Percentiles rank a stretch among this genome's conserved stretches.
Evolutionary conservation across 2,797 vertebrate species (phyloP).

Genomic region (Synaphobranchus kaupii): DNA sequence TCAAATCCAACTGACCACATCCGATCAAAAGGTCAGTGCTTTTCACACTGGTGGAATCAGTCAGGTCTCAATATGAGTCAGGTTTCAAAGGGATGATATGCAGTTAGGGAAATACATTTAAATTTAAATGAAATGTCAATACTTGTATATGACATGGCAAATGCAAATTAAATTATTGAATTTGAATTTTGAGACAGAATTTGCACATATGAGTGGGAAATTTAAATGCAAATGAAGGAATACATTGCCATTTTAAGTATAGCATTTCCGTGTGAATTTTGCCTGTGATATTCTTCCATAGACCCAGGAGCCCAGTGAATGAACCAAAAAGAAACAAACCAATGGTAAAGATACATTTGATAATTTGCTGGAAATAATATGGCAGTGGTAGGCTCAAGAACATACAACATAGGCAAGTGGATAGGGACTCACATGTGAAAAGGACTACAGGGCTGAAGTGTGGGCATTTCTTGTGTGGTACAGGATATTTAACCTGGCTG

Average conservation of each 20-base stretch:
- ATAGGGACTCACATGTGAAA: background rate
- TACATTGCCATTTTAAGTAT: too few species aligned
- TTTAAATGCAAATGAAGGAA: too few species aligned
- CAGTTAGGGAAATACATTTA: too few species aligned
- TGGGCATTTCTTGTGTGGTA: background rate
- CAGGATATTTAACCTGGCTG: background rate
- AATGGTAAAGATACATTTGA: background rate
- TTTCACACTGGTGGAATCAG: conserved; percentile 9
- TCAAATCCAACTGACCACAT: background rate
- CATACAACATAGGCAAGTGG: background rate
- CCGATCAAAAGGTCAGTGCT: background rate
- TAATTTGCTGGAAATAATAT: background rate
- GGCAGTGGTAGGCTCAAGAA: background rate
- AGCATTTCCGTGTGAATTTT: too few species aligned
- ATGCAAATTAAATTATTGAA: too few species aligned
- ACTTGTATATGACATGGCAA: too few species aligned
- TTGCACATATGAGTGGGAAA: too few species aligned
- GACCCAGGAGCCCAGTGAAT: background rate
- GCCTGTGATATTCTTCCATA: too few species aligned
- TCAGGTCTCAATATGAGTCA: conserved; percentile 28
- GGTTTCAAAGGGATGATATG: conserved; percentile 36
- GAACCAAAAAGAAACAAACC: background rate
- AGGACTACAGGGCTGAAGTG: background rate
- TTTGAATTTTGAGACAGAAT: too few species aligned
- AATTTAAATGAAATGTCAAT: too few species aligned